A percentile compares a stretch with the other conserved stretches of the same genome.
phyloP scores from a whole-genome alignment of 2,113 vertebrate genomes.

The Grammomys surdaster region DNA sequence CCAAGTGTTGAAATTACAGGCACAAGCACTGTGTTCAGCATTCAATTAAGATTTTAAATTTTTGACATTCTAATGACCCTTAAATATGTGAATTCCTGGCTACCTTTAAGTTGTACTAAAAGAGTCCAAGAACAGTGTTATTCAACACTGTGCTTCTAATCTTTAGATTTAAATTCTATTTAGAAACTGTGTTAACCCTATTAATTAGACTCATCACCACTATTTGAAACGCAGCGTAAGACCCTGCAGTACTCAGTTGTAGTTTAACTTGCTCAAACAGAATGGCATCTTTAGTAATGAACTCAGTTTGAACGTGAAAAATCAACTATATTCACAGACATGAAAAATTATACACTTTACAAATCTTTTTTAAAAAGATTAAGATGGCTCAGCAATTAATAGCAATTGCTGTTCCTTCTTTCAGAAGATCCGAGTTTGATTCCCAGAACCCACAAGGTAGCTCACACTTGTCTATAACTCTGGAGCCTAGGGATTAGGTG shows the following conservation, averaged over 20 bases:
- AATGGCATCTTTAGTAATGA: neutral
- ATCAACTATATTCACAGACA: neutral
- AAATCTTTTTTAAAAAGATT: neutral
- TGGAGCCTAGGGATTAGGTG: neutral
- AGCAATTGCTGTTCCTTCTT: neutral
- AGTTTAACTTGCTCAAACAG: constrained; percentile 40
- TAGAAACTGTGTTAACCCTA: neutral
- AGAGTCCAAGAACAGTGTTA: neutral
- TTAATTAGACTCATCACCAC: neutral
- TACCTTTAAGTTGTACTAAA: neutral
- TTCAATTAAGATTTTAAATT: neutral
- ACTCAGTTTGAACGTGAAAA: constrained; percentile 22
- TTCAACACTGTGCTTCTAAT: neutral
- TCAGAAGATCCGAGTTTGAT: neutral
- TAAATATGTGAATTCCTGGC: neutral
- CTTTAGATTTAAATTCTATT: constrained; percentile 44
- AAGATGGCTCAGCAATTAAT: neutral
- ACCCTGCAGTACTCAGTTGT: neutral
- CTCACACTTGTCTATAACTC: neutral
- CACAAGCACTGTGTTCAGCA: neutral
- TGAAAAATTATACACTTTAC: neutral
- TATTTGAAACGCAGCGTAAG: neutral
- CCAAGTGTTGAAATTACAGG: neutral
- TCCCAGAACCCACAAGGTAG: neutral
- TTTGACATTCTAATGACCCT: constrained; percentile 23